Conservation (phyloP, 2,113 vertebrate species). For the Haemorhous mexicanus region DNA sequence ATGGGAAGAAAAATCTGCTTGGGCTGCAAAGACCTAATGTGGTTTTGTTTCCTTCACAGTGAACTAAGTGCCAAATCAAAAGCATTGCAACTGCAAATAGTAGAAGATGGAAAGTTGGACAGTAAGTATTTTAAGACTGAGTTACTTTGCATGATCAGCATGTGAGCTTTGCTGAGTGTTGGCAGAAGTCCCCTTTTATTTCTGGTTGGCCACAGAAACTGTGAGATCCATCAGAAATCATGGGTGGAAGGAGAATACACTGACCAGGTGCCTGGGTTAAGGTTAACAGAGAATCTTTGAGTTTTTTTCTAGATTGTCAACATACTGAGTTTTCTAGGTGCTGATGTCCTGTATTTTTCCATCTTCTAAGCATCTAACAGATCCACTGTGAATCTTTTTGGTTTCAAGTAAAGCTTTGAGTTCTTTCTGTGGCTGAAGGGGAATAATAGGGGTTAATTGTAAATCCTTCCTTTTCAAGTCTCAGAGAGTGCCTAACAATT, state of each 20-base stretch:
- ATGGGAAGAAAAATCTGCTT: background rate
- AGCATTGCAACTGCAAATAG: constrained; percentile 82
- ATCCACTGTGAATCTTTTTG: background rate
- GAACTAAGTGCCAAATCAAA: constrained; percentile 93
- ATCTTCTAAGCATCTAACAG: background rate
- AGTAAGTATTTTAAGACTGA: constrained; percentile 74
- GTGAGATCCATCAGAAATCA: background rate
- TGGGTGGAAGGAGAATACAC: background rate
- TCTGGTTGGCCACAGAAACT: background rate
- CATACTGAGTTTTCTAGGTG: background rate
- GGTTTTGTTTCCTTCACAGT: constrained; percentile 66
- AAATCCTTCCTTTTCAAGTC: background rate
- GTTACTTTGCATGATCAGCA: background rate
- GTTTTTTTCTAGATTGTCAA: background rate
- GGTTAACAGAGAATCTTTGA: background rate
- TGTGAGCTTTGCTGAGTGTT: background rate
- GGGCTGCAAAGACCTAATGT: background rate
- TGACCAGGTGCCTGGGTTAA: background rate
- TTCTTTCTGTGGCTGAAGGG: background rate
- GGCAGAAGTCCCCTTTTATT: background rate
- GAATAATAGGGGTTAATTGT: background rate
- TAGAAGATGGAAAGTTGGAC: constrained; percentile 74
- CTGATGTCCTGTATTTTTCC: background rate
- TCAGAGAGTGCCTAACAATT: background rate
- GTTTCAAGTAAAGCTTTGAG: background rate